A percentile compares a stretch with the other conserved stretches of the same genome.
Conservation (phyloP, 2,113 vertebrate species). For the Microcebus ravelobensis region DNA sequence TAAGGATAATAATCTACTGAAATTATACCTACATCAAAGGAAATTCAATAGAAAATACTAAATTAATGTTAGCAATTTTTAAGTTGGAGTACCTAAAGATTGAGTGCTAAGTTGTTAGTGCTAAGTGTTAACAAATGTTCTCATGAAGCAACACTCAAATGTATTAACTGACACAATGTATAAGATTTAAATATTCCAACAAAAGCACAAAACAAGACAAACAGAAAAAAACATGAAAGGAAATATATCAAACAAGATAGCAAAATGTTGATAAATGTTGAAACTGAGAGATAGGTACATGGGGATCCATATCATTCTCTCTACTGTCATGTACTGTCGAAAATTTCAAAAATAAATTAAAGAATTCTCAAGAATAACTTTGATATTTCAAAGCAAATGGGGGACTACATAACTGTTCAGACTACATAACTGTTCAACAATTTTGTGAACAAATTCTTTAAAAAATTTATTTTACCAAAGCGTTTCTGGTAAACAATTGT, state of each 20-base stretch:
- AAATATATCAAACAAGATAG: neutral
- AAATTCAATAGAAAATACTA: constrained; percentile 19
- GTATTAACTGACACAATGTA: neutral
- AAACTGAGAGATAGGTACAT: neutral
- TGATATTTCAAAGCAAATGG: neutral
- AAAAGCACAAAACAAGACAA: neutral
- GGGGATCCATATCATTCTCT: neutral
- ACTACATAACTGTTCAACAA: neutral
- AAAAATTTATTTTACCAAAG: neutral
- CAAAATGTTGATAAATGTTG: neutral
- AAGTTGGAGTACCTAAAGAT: neutral
- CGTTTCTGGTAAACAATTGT: neutral
- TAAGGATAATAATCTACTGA: neutral
- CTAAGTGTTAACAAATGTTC: neutral
- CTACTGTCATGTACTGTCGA: neutral
- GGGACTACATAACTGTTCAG: neutral
- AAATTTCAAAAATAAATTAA: neutral
- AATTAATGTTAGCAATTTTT: neutral
- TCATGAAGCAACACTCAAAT: neutral
- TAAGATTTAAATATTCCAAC: neutral
- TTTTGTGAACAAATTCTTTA: neutral
- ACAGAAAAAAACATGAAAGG: neutral
- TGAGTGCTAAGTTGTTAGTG: neutral
- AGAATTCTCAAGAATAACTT: neutral
- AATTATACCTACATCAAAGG: neutral